phyloP scores from a whole-genome alignment of 2,888 invertebrate genomes.

The Pristionchus entomophagus region DNA sequence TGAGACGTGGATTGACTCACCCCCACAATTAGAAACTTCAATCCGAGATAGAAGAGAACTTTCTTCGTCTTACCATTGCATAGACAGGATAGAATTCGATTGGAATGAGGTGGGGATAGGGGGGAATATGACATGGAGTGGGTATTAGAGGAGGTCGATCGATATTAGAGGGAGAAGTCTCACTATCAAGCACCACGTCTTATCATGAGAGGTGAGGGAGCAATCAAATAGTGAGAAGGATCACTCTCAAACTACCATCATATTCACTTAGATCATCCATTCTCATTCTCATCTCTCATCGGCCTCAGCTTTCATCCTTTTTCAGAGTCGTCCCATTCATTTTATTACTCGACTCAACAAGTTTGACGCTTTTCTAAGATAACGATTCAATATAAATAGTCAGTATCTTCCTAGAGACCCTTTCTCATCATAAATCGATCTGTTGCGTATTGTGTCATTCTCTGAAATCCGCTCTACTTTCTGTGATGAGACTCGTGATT shows the following conservation, averaged over 20 bases:
- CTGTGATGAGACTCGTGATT: constrained; percentile 3
- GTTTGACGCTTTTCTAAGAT: background rate
- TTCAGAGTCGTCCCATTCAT: background rate
- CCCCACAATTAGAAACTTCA: constrained; percentile 6
- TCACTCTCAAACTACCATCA: background rate
- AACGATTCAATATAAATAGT: too few relatives aligned
- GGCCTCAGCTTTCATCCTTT: background rate
- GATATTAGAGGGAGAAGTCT: background rate
- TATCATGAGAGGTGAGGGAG: background rate
- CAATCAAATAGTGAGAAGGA: constrained; percentile 14
- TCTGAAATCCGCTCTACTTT: background rate
- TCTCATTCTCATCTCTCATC: background rate
- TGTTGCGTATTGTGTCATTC: background rate
- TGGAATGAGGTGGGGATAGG: constrained; percentile 26
- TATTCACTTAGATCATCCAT: background rate
- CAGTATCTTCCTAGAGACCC: too few relatives aligned
- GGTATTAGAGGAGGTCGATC: background rate
- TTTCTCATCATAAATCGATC: too few relatives aligned
- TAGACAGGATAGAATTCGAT: constrained; percentile 8
- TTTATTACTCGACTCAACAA: constrained; percentile 15
- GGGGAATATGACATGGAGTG: constrained; percentile 4
- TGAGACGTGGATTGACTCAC: constrained; percentile 9
- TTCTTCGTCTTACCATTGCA: constrained; percentile 32
- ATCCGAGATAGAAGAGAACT: constrained; percentile 35
- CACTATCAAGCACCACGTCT: background rate